Evolutionary conservation across 2,888 invertebrate genomes (phyloP).

Genomic region (Nowickia ferox): DNA sequence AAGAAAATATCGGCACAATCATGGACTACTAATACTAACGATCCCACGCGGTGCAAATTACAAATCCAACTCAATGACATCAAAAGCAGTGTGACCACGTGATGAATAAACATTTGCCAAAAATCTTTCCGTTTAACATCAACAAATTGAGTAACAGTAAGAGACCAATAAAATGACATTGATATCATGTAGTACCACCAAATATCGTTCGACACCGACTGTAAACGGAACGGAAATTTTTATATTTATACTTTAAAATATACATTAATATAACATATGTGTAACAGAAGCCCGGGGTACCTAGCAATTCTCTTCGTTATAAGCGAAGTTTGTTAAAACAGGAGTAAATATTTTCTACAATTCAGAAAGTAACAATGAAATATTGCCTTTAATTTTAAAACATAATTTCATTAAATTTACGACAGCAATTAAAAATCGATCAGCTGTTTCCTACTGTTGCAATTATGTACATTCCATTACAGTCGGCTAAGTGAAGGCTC

Average conservation of each 20-base stretch:
- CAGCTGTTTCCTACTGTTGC: no score
- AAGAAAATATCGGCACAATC: conserved; percentile 95
- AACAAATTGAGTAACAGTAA: conserved; percentile 95
- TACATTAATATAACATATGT: no score
- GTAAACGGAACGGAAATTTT: conserved; percentile 78
- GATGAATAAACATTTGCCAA: conserved; percentile 99
- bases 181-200: conserved; percentile 99
- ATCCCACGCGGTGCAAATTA: conserved; percentile 95
- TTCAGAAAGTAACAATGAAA: no score
- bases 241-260: background rate
- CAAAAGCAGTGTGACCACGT: conserved; percentile 95
- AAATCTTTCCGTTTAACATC: conserved; percentile 97
- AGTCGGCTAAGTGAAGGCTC: no score
- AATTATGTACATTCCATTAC: no score
- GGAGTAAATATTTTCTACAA: no score
- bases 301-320: no score
- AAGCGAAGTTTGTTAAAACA: no score
- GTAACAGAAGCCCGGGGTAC: no score
- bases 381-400: no score
- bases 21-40: conserved; percentile 93
- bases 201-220: conserved; percentile 91
- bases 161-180: conserved; percentile 97
- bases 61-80: conserved; percentile 97
- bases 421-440: no score
- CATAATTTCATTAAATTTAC: no score